phyloP scores from a whole-genome alignment of 2,888 invertebrate species.

The Allygus modestus region DNA sequence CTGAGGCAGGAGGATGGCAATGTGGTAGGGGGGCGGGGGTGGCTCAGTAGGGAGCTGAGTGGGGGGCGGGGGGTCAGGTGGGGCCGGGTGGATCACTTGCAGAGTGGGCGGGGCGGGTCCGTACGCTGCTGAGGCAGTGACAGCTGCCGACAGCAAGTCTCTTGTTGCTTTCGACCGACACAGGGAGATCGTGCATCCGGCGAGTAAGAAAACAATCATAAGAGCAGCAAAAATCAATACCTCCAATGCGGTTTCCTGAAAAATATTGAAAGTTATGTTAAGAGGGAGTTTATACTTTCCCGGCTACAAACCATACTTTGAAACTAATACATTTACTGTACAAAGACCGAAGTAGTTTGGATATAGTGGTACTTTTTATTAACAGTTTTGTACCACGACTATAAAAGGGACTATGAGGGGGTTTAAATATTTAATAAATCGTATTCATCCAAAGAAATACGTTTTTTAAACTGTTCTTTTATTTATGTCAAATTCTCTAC shows the following conservation, averaged over 20 bases:
- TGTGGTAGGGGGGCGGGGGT: conserved; percentile 89
- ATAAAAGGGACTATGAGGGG: too few relatives aligned
- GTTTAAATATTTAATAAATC: too few relatives aligned
- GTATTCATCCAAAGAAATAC: too few relatives aligned
- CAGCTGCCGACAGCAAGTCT: conserved; percentile 66
- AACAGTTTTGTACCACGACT: too few relatives aligned
- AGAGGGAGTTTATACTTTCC: background rate
- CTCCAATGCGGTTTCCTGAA: conserved; percentile 78
- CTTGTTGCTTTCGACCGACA: conserved; percentile 73
- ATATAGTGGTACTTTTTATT: too few relatives aligned
- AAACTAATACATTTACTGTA: too few relatives aligned
- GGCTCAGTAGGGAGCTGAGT: conserved; percentile 72
- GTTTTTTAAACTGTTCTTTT: too few relatives aligned
- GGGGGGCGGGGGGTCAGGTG: conserved; percentile 72
- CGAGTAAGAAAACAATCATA: conserved; percentile 72
- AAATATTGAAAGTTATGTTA: background rate
- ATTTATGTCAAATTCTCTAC: too few relatives aligned
- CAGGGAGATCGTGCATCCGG: conserved; percentile 78
- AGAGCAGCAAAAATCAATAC: conserved; percentile 78
- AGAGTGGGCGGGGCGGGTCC: conserved; percentile 75
- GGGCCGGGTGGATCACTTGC: conserved; percentile 72
- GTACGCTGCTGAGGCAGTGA: conserved; percentile 67
- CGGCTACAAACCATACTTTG: background rate
- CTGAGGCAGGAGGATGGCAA: conserved; percentile 86
- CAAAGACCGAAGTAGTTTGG: too few relatives aligned